These are phyloP conservation scores for Silurus meridionalis DNA, from an alignment of 2,113 vertebrate genomes.

Conservation along the genomic window DNA sequence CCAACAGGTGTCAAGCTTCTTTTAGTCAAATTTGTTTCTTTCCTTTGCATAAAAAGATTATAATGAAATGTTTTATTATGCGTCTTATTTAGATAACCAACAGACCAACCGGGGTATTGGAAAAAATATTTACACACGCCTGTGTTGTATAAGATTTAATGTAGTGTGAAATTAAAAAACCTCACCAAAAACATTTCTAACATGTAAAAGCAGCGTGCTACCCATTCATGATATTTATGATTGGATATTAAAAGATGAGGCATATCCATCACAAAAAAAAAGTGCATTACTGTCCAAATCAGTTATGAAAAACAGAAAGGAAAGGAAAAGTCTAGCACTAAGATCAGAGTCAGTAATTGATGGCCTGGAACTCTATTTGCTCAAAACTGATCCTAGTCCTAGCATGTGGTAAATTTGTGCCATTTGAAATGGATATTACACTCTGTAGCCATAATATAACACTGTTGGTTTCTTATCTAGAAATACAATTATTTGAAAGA, in stretches of 20 bases:
- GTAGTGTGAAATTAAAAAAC: constrained; percentile 71
- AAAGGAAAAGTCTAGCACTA: constrained; percentile 16
- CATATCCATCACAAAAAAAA: constrained; percentile 55
- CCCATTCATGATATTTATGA: constrained; percentile 63
- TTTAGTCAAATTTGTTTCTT: constrained; percentile 30
- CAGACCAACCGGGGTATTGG: constrained; percentile 49
- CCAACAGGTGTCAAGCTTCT: constrained; percentile 33
- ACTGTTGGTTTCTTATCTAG: constrained; percentile 14
- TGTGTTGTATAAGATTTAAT: constrained; percentile 68
- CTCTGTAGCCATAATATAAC: neutral
- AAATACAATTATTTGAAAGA: constrained; percentile 22
- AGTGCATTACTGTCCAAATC: constrained; percentile 54
- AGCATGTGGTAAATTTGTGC: constrained; percentile 29
- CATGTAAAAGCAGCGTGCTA: constrained; percentile 58
- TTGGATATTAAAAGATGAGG: constrained; percentile 62
- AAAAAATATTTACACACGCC: constrained; percentile 58
- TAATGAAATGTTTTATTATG: constrained; percentile 36
- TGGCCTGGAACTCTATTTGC: constrained; percentile 1
- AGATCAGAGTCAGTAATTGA: constrained; percentile 27
- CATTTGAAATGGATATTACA: constrained; percentile 25
- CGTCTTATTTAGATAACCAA: constrained; percentile 60
- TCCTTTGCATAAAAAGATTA: constrained; percentile 50
- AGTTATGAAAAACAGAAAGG: constrained; percentile 29
- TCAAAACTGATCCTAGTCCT: constrained; percentile 30
- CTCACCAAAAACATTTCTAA: constrained; percentile 59